phyloP scores from a whole-genome alignment of 1,140 invertebrate species.

The Heterodera schachtii region DNA sequence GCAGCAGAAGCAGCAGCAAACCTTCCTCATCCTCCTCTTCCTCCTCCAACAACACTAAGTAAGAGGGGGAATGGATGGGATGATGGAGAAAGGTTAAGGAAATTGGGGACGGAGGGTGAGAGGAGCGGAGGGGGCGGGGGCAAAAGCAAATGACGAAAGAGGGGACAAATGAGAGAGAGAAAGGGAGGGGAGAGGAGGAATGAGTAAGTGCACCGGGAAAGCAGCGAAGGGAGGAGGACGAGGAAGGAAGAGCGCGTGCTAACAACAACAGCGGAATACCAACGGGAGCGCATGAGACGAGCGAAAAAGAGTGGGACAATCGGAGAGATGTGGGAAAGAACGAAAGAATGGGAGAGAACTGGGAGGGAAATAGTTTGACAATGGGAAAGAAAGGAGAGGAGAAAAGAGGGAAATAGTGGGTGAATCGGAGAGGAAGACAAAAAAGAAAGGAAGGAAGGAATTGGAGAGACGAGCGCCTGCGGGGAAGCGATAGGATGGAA shows the following conservation, averaged over 20 bases:
- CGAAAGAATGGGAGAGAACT: background rate
- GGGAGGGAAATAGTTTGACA: too few species aligned
- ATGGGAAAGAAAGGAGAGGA: slow-evolving; percentile 10
- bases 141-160: background rate
- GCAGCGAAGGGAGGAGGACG: background rate
- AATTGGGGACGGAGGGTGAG: too few species aligned
- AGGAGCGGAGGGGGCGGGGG: too few species aligned
- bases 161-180: background rate
- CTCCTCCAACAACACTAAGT: too few species aligned
- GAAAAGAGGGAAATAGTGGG: background rate
- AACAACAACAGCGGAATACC: background rate
- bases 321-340: background rate
- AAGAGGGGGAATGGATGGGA: too few species aligned
- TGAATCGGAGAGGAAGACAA: background rate
- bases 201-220: background rate
- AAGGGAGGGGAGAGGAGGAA: background rate
- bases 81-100: too few species aligned
- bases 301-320: background rate
- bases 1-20: too few species aligned
- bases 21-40: too few species aligned
- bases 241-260: background rate
- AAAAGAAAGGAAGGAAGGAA: slow-evolving; percentile 4
- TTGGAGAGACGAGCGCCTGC: background rate
- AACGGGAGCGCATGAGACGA: background rate
- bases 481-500: background rate